Conservation (phyloP, 2,797 vertebrate species). For the Pseudochirops corinnae region DNA sequence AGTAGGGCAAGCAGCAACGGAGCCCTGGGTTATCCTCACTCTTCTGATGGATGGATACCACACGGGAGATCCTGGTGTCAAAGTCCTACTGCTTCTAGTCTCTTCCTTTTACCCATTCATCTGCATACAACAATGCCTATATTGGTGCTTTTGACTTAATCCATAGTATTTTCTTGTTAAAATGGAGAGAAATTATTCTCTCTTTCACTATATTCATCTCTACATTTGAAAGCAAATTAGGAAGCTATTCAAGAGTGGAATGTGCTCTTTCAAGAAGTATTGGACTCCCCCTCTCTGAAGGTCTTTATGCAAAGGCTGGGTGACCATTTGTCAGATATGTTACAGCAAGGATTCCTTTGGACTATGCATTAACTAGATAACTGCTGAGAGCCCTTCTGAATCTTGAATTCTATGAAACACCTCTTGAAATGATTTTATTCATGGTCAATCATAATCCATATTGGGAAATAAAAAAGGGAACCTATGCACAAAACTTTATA, state of each 20-base stretch:
- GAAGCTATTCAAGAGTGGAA: not conserved
- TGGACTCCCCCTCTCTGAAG: not conserved
- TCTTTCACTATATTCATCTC: not conserved
- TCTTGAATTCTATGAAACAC: not conserved
- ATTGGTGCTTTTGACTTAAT: not conserved
- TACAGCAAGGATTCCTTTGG: not conserved
- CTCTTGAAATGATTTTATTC: not conserved
- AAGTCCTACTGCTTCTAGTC: not conserved
- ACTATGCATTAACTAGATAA: not conserved
- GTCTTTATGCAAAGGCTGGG: not conserved
- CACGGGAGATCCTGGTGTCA: not conserved
- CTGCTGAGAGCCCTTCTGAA: not conserved
- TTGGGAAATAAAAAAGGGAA: not conserved
- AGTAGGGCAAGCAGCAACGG: not conserved
- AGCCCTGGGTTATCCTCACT: not conserved
- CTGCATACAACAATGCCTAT: not conserved
- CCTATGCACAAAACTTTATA: not conserved
- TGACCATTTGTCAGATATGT: not conserved
- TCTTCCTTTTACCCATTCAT: not conserved
- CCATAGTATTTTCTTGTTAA: not conserved
- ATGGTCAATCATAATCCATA: not conserved
- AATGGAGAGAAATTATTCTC: not conserved
- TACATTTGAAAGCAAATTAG: not conserved
- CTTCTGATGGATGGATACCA: not conserved
- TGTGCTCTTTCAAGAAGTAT: not conserved